Conservation (phyloP, 2,888 invertebrate genomes). For the Plebejus melissa region DNA sequence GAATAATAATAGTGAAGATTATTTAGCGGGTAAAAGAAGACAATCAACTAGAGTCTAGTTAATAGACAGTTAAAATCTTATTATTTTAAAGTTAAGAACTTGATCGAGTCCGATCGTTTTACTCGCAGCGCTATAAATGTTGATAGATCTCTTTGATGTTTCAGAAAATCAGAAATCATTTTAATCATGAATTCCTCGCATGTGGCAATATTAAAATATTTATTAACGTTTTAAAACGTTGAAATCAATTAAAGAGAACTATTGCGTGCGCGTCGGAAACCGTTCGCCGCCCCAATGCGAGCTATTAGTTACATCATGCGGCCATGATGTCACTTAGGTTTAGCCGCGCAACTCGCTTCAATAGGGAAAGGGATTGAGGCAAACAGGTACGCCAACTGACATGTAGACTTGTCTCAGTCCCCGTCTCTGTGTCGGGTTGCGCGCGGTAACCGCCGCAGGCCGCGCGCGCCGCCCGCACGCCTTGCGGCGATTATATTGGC, state of each 20-base stretch:
- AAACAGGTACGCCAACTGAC: neutral
- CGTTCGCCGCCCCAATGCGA: slow-evolving; percentile 51
- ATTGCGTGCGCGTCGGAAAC: slow-evolving; percentile 37
- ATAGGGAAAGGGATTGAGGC: neutral
- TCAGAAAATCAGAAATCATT: neutral
- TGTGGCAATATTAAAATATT: neutral
- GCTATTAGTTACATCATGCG: slow-evolving; percentile 71
- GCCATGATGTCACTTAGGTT: slow-evolving; percentile 73
- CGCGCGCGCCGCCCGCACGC: slow-evolving; percentile 41
- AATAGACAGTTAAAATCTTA: neutral
- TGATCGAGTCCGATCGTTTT: neutral
- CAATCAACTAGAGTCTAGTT: neutral
- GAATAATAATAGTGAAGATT: neutral
- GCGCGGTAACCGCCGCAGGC: slow-evolving; percentile 50
- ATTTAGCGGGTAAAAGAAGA: neutral
- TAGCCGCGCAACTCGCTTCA: slow-evolving; percentile 46
- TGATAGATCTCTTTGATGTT: neutral
- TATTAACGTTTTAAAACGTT: neutral
- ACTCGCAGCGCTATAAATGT: neutral
- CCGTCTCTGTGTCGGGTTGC: neutral
- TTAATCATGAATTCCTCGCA: neutral
- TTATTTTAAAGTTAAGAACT: neutral
- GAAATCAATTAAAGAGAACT: neutral
- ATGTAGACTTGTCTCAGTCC: neutral
- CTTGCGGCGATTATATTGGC: slow-evolving; percentile 63